Percentiles rank a stretch among this genome's conserved stretches.
Evolutionary conservation across 2,113 vertebrate species (phyloP).

Genomic region (Eupsittula cactorum): DNA sequence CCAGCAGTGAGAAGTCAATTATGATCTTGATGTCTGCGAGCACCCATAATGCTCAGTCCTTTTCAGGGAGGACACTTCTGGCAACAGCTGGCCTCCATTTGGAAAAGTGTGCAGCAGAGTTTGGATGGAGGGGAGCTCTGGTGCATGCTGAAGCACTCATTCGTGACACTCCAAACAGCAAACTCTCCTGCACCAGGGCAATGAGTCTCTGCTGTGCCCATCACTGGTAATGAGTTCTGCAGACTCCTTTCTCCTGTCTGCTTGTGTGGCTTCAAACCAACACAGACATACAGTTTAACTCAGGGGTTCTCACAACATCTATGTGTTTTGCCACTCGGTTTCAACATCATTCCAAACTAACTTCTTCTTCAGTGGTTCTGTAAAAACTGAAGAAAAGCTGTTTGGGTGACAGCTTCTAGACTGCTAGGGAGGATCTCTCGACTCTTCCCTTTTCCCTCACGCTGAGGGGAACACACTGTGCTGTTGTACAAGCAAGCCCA

Average conservation of each 20-base stretch:
- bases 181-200: background rate
- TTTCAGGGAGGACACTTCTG: background rate
- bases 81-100: background rate
- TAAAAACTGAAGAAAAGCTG: background rate
- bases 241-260: background rate
- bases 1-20: background rate
- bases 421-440: background rate
- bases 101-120: background rate
- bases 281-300: background rate
- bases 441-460: background rate
- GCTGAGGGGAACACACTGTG: background rate
- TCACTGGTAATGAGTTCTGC: background rate
- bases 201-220: background rate
- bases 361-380: background rate
- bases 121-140: no score
- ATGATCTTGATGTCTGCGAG: background rate
- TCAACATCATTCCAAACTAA: background rate
- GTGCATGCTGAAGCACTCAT: background rate
- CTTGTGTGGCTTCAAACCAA: background rate
- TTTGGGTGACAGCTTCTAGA: background rate
- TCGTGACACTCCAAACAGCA: background rate
- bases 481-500: background rate
- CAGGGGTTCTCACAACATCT: background rate
- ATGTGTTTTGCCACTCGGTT: background rate
- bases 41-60: background rate